Evolutionary conservation across 1,140 invertebrate species (phyloP).

Genomic region (Episyrphus balteatus): DNA sequence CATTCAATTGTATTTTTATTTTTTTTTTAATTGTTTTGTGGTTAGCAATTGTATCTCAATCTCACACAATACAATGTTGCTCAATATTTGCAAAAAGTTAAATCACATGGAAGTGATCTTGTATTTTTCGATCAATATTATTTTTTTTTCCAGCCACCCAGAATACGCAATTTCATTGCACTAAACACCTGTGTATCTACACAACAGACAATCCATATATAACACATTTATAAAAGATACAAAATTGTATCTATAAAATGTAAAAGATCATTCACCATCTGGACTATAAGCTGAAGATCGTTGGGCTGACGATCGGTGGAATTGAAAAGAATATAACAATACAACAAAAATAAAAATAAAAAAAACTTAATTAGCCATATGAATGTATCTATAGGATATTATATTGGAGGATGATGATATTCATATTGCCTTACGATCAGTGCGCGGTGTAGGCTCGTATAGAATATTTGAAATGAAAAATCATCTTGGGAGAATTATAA

Average conservation of each 20-base stretch:
- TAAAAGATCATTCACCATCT: not conserved
- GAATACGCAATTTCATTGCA: not conserved
- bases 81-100: constrained; percentile 1
- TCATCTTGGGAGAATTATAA: not conserved
- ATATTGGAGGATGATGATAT: not conserved
- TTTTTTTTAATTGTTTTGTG: too few species aligned
- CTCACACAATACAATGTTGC: not conserved
- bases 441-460: not conserved
- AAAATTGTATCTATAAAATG: not conserved
- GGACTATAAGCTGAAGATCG: not conserved
- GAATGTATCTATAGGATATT: not conserved
- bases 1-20: too few species aligned
- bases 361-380: not conserved
- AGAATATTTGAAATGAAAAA: not conserved
- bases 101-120: not conserved
- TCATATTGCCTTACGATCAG: not conserved
- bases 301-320: not conserved
- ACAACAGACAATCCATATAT: not conserved
- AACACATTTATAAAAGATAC: not conserved
- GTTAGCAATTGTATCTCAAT: too few species aligned
- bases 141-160: not conserved
- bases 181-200: not conserved
- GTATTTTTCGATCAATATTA: not conserved
- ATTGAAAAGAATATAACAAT: not conserved
- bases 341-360: not conserved